Conservation (phyloP, 2,113 vertebrate genomes). For the Mesocricetus auratus region DNA sequence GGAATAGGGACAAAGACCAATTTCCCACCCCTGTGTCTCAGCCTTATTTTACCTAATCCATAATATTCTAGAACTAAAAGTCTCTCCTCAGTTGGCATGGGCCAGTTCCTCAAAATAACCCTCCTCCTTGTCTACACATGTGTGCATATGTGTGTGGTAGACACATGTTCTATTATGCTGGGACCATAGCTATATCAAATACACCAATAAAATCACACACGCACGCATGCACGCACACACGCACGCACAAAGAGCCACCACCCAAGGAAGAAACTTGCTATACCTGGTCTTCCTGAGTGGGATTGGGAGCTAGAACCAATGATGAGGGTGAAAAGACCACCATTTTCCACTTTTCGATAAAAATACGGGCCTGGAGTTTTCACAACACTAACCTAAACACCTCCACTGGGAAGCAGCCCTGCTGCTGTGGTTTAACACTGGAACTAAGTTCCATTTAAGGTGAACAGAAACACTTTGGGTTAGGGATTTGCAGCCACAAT, state of each 20-base stretch:
- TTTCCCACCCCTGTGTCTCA: neutral
- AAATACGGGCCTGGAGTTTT: neutral
- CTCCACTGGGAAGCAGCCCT: neutral
- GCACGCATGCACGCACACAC: neutral
- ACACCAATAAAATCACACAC: neutral
- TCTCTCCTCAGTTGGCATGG: neutral
- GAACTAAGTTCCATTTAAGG: neutral
- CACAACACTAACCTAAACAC: neutral
- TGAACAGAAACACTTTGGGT: neutral
- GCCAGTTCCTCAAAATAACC: neutral
- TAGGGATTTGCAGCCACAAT: neutral
- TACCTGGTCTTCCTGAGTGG: neutral
- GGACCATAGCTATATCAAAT: neutral
- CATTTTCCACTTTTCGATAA: neutral
- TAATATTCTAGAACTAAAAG: neutral
- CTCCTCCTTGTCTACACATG: neutral
- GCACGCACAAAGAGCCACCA: neutral
- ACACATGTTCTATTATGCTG: neutral
- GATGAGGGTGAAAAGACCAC: neutral
- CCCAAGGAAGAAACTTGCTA: neutral
- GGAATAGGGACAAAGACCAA: neutral
- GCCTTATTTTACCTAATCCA: neutral
- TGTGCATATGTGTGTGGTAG: neutral
- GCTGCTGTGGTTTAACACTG: neutral
- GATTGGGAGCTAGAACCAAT: neutral